These are phyloP conservation scores for Lucilia cuprina DNA, from an alignment of 1,140 invertebrate species.

Conservation along the genomic window DNA sequence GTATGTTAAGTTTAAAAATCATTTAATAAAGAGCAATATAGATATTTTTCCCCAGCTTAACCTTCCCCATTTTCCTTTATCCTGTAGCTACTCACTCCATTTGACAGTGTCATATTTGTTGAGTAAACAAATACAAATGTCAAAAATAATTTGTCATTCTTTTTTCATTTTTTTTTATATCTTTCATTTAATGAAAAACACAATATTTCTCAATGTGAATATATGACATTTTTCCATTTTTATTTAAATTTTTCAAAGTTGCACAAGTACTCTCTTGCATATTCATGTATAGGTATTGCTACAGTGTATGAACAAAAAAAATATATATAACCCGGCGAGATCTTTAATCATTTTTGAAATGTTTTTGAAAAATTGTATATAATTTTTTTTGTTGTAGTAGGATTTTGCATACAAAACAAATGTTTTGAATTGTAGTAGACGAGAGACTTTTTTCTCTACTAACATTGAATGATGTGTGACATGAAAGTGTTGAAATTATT, in stretches of 20 bases:
- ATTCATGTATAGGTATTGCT: neutral
- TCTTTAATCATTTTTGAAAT: neutral
- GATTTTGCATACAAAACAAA: neutral
- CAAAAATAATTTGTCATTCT: conserved; percentile 34
- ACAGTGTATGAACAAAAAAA: neutral
- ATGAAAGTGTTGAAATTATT: conserved; percentile 28
- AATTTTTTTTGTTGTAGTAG: neutral
- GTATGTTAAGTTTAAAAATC: no score
- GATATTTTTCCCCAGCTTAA: no score
- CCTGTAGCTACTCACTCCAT: no score
- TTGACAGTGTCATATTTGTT: neutral
- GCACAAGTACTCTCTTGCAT: neutral
- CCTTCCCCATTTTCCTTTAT: no score
- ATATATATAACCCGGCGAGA: neutral
- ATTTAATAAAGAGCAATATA: no score
- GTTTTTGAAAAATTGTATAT: neutral
- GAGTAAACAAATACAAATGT: conserved; percentile 30
- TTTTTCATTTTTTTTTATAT: neutral
- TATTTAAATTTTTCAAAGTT: no score
- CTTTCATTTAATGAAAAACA: neutral
- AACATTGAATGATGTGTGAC: conserved; percentile 27
- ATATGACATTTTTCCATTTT: neutral
- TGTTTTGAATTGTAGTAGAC: neutral
- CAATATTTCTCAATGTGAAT: neutral
- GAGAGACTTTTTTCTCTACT: neutral